Base-by-base conservation (phyloP, 2,113 vertebrate species). In the Rafetus swinhoei region DNA sequence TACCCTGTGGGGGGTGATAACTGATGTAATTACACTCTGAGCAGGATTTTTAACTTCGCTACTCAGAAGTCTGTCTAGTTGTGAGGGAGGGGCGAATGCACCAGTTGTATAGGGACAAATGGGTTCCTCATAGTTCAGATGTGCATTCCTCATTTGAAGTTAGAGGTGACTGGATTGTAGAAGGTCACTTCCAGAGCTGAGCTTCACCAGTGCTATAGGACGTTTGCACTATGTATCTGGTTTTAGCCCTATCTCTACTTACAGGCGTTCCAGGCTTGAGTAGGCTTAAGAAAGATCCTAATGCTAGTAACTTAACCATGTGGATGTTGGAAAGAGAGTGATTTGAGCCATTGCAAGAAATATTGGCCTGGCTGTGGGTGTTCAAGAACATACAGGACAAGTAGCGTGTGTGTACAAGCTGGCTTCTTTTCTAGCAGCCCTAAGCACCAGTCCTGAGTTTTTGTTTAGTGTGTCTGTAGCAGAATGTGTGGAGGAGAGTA, bases 171-270 rank as follows among this genome's bases (percentile, higher is more conserved):
- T n/a, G 52, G 79, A 89, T 32, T 32, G 0, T 0, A 85, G 29
- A 2, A 85, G 13, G 18, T 83, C 81, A 89, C 53, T 88, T n/a
- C 53, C 69, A 53, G 39, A 65, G 53, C 19, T 79, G 25, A 57
- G 45, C n/a, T 16, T 85, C 11, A 8, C 14, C 32, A 13, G 1
- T 0, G 19, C 56, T 69, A 22, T 39, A 85, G 25, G 32, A 14
- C 7, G 22, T 4, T 9, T 7, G 39, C 76, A 65, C 0, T 0
- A 4, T 52, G 32, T 12, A 35, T 54, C 57, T 84, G 53, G 80
- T 9, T 22, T 45, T 0, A 0, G 84, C 13, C 56, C 39, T 10
- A 32, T 6, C 32, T n/a, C 7, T 87, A 0, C 0, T 84, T 35
- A 27, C 3, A 5, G 50, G 84, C 7, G 84, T 90, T 60, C 29